A percentile compares a stretch with the other conserved stretches of the same genome.
phyloP scores from a whole-genome alignment of 2,113 vertebrate genomes.

The Tetraodon nigroviridis region DNA sequence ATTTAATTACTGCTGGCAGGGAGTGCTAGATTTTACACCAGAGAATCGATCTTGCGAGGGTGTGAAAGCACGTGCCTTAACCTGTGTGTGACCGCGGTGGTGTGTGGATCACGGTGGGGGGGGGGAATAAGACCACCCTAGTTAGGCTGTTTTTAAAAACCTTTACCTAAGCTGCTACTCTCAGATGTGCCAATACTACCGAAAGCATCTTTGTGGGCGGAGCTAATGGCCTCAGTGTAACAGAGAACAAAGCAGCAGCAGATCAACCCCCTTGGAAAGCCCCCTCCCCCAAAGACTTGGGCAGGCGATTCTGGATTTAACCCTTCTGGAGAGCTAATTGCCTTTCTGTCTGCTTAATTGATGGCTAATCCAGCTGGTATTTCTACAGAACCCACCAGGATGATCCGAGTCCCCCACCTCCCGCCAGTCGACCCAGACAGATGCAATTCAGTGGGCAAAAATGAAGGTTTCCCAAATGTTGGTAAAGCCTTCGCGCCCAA shows the following conservation, averaged over 20 bases:
- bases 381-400: slow-evolving; percentile 36
- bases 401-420: slow-evolving; percentile 37
- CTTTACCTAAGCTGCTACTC: slow-evolving; percentile 52
- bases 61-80: slow-evolving; percentile 25
- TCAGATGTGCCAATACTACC: slow-evolving; percentile 53
- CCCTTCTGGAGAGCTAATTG: slow-evolving; percentile 52
- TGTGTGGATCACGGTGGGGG: slow-evolving; percentile 10
- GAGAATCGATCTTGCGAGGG: slow-evolving; percentile 7
- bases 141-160: slow-evolving; percentile 46
- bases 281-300: slow-evolving; percentile 33
- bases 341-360: slow-evolving; percentile 59
- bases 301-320: slow-evolving; percentile 64
- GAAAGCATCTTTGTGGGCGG: slow-evolving; percentile 46
- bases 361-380: slow-evolving; percentile 63
- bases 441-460: slow-evolving; percentile 16
- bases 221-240: slow-evolving; percentile 52
- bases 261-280: slow-evolving; percentile 46
- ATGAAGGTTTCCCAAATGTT: not conserved
- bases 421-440: slow-evolving; percentile 15
- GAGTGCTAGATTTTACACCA: slow-evolving; percentile 8
- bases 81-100: slow-evolving; percentile 27
- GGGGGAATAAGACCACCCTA: slow-evolving; percentile 26
- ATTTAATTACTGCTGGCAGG: slow-evolving; percentile 65
- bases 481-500: slow-evolving; percentile 10
- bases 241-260: slow-evolving; percentile 50